Evolutionary conservation across 2,888 invertebrate genomes (phyloP).

Genomic region (Chymomyza procnemis): DNA sequence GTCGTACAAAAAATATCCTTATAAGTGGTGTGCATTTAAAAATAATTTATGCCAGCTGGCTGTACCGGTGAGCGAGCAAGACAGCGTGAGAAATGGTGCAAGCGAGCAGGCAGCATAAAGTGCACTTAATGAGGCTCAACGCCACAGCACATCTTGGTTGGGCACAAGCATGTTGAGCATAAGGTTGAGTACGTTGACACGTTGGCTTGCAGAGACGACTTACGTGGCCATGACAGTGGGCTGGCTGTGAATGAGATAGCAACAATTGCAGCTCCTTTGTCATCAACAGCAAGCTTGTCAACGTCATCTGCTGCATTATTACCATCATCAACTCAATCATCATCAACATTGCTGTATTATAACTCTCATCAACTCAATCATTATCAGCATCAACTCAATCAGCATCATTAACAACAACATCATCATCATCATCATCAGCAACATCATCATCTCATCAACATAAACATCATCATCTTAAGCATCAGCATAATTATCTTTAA

Average conservation of each 20-base stretch:
- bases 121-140: slow-evolving; percentile 58
- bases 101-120: slow-evolving; percentile 36
- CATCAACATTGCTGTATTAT: neutral
- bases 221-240: neutral
- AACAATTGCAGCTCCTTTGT: neutral
- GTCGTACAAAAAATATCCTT: slow-evolving; percentile 49
- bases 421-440: neutral
- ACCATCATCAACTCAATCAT: neutral
- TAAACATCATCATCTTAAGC: neutral
- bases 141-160: slow-evolving; percentile 34
- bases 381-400: neutral
- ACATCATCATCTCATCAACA: neutral
- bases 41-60: slow-evolving; percentile 46
- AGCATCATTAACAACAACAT: slow-evolving; percentile 5
- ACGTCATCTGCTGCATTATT: neutral
- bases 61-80: neutral
- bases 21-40: slow-evolving; percentile 57
- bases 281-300: slow-evolving; percentile 9
- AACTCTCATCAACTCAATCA: neutral
- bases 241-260: neutral
- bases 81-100: neutral
- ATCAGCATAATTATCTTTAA: slow-evolving; percentile 17
- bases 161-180: neutral
- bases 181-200: neutral
- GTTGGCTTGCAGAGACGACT: slow-evolving; percentile 12